Base-by-base conservation (phyloP, 2,888 invertebrate species). In the Aphodius granarius region DNA sequence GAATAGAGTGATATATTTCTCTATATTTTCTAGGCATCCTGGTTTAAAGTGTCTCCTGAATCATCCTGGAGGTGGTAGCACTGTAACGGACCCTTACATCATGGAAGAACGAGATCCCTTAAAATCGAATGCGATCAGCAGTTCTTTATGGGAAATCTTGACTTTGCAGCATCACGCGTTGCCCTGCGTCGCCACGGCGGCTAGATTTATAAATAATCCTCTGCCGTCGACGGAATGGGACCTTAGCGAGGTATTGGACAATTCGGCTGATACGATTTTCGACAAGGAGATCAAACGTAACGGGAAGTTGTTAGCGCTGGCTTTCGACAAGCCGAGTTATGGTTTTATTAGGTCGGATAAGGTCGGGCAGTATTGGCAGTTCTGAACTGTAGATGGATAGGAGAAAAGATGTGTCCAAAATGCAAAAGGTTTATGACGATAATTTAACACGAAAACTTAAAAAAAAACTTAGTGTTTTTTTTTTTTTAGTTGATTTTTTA, bases 61-160 rank as follows among this genome's bases (percentile, higher is more conserved):
- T 83, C 89, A 90, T 82, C 87, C 89, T 5, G 84, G 86, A 16
- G 86, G 88, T 6, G 87, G 86, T 1, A 81, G 81, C 15, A 89
- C 90, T 85, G 88, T 87, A 20, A 87, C 87, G 66, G 99, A 99
- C 89, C 97, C 98, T 0, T 98, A 93, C 88, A 89, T 94, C 78
- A 93, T 93, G 90, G 92, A 94, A 77, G 96, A 97, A 88, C 87
- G 91, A 4, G 94, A 95, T 85, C 95, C 96, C 0, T 86, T 90
- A 1, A 91, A 93, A 82, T 93, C 95, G 6, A 91, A 92, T 80
- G 99, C 98, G 0, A 88, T 96, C 4, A 92, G 94, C 78, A 97
- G 97, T 83, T 96, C 95, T 71, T 89, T 99, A 74, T 99, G 98
- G 98, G 98, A 99, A 89, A 90, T 97, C 77, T 90, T 92, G 81